Percentiles rank a stretch among this genome's conserved stretches.
phyloP scores from a whole-genome alignment of 2,797 vertebrate genomes.

The Characodon lateralis region DNA sequence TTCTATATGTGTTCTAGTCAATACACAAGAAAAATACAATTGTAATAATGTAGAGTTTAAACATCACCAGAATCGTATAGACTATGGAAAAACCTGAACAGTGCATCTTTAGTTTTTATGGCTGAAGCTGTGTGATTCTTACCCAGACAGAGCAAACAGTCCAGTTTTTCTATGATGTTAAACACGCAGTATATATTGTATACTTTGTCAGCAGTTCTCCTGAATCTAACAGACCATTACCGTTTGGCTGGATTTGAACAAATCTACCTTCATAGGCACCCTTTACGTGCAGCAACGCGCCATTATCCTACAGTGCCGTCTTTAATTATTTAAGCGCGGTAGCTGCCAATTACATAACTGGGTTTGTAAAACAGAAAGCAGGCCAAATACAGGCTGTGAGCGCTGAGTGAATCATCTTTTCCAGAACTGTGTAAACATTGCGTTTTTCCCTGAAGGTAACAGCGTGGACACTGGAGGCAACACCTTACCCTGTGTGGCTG shows the following conservation, averaged over 20 bases:
- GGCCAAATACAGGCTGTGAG: background rate
- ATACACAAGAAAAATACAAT: too few species aligned
- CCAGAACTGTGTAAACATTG: constrained; percentile 48
- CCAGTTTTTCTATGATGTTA: too few species aligned
- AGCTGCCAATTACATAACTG: constrained; percentile 32
- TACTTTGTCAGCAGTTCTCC: background rate
- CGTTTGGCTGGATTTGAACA: background rate
- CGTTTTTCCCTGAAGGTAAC: constrained; percentile 31
- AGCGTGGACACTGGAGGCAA: constrained; percentile 34
- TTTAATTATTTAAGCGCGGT: constrained; percentile 15
- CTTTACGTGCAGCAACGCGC: background rate
- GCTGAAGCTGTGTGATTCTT: too few species aligned
- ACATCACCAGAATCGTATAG: too few species aligned
- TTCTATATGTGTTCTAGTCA: too few species aligned
- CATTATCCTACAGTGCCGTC: background rate
- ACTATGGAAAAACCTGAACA: too few species aligned
- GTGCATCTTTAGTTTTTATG: too few species aligned
- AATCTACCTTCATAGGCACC: background rate
- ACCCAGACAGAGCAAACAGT: too few species aligned
- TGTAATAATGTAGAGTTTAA: too few species aligned
- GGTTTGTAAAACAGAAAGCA: constrained; percentile 20
- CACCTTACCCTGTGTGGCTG: constrained; percentile 60
- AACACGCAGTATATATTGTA: too few species aligned
- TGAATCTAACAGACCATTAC: background rate
- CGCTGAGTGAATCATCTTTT: constrained; percentile 14